Evolutionary conservation across 2,888 invertebrate species (phyloP).

Genomic region (Deilephila porcellus): DNA sequence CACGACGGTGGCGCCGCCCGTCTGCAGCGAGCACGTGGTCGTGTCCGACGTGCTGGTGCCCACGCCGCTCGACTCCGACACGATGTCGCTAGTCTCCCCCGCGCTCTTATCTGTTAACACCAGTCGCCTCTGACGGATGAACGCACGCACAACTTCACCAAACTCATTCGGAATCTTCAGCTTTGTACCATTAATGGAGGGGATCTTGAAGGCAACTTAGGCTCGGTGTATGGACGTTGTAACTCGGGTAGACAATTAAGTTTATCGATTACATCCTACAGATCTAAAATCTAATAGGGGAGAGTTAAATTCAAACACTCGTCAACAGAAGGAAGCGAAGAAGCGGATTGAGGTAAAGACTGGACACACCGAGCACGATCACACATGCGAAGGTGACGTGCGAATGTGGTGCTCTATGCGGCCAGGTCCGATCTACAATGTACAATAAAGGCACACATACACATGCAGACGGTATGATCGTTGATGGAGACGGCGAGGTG

Average conservation of each 20-base stretch:
- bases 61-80: conserved; percentile 96
- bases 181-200: neutral
- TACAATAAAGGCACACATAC: conserved; percentile 70
- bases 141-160: conserved; percentile 32
- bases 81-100: conserved; percentile 95
- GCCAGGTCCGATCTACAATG: conserved; percentile 15
- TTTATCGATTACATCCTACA: neutral
- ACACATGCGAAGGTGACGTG: conserved; percentile 42
- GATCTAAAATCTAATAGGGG: conserved; percentile 26
- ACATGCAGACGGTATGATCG: conserved; percentile 56
- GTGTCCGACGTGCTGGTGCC: conserved; percentile 95
- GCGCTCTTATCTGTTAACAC: conserved; percentile 93
- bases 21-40: conserved; percentile 89
- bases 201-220: neutral
- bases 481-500: conserved; percentile 54
- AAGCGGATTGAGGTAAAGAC: conserved; percentile 71
- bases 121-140: conserved; percentile 53
- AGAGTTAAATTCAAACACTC: conserved; percentile 43
- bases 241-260: too few relatives aligned
- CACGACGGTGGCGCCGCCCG: conserved; percentile 91
- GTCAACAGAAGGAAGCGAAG: conserved; percentile 68
- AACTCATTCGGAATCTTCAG: neutral
- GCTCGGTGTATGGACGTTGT: neutral
- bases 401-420: neutral
- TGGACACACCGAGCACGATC: conserved; percentile 43